These are phyloP conservation scores for Orthosia cruda DNA, from an alignment of 2,888 invertebrate genomes.

Conservation along the genomic window DNA sequence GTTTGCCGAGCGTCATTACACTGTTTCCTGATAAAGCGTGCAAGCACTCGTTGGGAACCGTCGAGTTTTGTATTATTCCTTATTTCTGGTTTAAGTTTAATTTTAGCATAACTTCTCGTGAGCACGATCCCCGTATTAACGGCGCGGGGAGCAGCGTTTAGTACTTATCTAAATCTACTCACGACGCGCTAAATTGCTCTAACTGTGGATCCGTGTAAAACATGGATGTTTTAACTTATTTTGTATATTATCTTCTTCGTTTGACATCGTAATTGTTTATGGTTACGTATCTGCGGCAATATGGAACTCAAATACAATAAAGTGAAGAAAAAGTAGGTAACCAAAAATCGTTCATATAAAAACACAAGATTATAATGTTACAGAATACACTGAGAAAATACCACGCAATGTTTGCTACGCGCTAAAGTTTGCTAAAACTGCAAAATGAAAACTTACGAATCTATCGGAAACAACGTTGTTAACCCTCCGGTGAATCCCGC, in stretches of 20 bases:
- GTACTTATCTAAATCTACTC: slow-evolving; percentile 65
- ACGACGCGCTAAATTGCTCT: slow-evolving; percentile 50
- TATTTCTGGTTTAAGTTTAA: slow-evolving; percentile 51
- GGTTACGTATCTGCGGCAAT: no score
- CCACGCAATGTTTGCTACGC: neutral
- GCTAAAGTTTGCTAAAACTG: neutral
- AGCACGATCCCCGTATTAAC: slow-evolving; percentile 60
- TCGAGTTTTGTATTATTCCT: slow-evolving; percentile 34
- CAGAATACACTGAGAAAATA: neutral
- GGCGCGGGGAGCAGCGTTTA: slow-evolving; percentile 43
- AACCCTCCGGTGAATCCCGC: slow-evolving; percentile 16
- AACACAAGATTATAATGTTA: neutral
- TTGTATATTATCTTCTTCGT: slow-evolving; percentile 6
- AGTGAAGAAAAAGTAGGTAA: neutral
- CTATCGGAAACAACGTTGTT: slow-evolving; percentile 20
- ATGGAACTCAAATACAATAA: no score
- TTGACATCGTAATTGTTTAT: neutral
- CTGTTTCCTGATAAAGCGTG: slow-evolving; percentile 25
- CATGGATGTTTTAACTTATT: slow-evolving; percentile 33
- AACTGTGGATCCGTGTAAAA: slow-evolving; percentile 16
- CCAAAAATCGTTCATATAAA: neutral
- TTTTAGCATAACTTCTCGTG: slow-evolving; percentile 60
- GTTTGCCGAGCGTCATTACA: slow-evolving; percentile 25
- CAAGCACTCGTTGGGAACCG: slow-evolving; percentile 8
- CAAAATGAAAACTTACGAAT: slow-evolving; percentile 41